These are phyloP conservation scores for Diglossa cyanea DNA, from an alignment of 2,797 vertebrate genomes.

Conservation along the genomic window DNA sequence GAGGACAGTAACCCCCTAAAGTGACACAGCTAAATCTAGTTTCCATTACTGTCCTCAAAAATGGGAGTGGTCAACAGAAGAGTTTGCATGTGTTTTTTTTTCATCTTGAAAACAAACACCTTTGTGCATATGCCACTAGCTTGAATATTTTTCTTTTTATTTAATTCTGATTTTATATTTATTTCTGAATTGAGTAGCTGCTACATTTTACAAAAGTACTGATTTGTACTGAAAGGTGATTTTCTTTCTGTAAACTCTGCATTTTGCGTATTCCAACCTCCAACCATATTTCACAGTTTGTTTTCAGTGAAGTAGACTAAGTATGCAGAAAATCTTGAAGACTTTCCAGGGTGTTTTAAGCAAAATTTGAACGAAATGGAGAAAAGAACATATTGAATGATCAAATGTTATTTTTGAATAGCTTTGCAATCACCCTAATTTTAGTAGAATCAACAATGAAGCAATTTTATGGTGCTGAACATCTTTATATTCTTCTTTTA, in stretches of 20 bases:
- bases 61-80: not conserved
- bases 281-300: not conserved
- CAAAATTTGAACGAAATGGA: not conserved
- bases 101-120: not conserved
- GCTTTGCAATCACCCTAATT: not conserved
- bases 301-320: not conserved
- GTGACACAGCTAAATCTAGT: not conserved
- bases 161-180: not conserved
- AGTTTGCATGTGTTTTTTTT: not conserved
- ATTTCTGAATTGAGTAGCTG: not conserved
- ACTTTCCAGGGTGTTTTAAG: not conserved
- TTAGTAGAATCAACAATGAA: not conserved
- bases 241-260: not conserved
- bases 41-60: not conserved
- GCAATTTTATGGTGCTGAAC: not conserved
- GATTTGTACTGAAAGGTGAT: not conserved
- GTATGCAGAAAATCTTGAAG: not conserved
- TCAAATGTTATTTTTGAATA: not conserved
- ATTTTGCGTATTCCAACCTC: not conserved
- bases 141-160: not conserved
- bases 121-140: not conserved
- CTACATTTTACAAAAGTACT: not conserved
- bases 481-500: conserved; percentile 37
- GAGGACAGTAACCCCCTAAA: not conserved
- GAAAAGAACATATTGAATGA: not conserved